Evolutionary conservation across 37 sponge, comb jelly and placozoan genomes (phyloP), one percentile per base, ranked within the genome.

Genomic region (Cladorhizidae sp.): DNA sequence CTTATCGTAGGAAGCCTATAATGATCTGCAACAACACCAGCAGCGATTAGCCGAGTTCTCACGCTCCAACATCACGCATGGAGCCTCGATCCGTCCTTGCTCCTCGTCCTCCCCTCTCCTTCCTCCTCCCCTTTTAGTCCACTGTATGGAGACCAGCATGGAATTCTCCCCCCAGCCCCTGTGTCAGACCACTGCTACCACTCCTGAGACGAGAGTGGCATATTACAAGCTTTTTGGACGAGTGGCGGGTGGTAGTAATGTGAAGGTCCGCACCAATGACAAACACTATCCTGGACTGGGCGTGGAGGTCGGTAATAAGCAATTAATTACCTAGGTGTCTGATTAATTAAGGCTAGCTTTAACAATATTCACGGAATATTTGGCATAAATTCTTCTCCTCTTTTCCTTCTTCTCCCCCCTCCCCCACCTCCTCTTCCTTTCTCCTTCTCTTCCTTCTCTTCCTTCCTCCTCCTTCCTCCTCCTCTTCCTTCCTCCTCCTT

Each of bases 151-250:
- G 69, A 85, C 78, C 57, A 76, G 70, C n/a, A 85, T 94, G 87
- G 58, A 69, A 12, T 93, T 97, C 61, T 71, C 26, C 67, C 95
- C 97, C 26, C 42, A 89, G 3, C 76, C 84, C 33, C 90, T 82
- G 43, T 17, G 17, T 12, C 21, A 74, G 32, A 9, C 12, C 57
- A 35, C 35, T 11, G 57, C 31, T 1, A 20, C 40, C 42, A 23
- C 35, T 64, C 64, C 43, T 45, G 22, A 25, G 50, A 22, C 26
- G 28, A 75, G 72, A 84, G 90, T 96, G 14, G 29, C 65, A 56
- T 97, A 91, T 77, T 97, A 94, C 64, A 38, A 74, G 26, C 76
- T 97, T 57, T 97, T 80, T 82, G 97, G 97, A 0, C 76, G 97
- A 23, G 45, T 45, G 18, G 87, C 93, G 7, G 80, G 73, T 55